A percentile compares a stretch with the other conserved stretches of the same genome.
Evolutionary conservation across 2,113 vertebrate genomes (phyloP).

Genomic region (Archocentrus centrarchus): DNA sequence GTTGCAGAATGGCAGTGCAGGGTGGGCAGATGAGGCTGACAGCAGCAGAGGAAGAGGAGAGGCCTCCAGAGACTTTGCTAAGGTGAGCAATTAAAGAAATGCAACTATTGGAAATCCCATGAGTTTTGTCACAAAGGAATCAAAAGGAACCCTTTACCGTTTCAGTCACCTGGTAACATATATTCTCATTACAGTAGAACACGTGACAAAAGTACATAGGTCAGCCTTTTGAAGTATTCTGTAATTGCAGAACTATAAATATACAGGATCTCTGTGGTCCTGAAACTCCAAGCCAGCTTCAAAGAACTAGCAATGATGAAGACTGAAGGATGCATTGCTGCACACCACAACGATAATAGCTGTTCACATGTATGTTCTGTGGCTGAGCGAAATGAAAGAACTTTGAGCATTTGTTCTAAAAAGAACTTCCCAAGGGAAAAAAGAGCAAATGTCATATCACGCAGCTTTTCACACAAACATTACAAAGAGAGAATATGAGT

Average conservation of each 20-base stretch:
- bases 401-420: background rate
- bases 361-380: background rate
- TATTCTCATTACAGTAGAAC: background rate
- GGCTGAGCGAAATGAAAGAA: conserved; percentile 1
- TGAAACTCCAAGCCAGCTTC: background rate
- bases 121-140: background rate
- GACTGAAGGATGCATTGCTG: background rate
- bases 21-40: conserved; percentile 90
- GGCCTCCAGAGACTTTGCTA: conserved; percentile 94
- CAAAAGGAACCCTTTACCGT: background rate
- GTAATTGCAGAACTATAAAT: background rate
- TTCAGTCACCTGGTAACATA: background rate
- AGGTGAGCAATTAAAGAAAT: conserved; percentile 81
- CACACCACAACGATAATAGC: background rate
- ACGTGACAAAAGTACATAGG: background rate
- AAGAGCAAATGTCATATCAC: background rate
- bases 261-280: background rate
- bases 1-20: conserved; percentile 85
- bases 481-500: background rate
- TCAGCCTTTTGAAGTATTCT: conserved; percentile 2
- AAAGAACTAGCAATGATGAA: background rate
- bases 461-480: background rate
- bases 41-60: conserved; percentile 91
- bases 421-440: background rate
- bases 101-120: background rate